Evolutionary conservation across 2,797 vertebrate species (phyloP).

Genomic region (Psittacula derbiana): DNA sequence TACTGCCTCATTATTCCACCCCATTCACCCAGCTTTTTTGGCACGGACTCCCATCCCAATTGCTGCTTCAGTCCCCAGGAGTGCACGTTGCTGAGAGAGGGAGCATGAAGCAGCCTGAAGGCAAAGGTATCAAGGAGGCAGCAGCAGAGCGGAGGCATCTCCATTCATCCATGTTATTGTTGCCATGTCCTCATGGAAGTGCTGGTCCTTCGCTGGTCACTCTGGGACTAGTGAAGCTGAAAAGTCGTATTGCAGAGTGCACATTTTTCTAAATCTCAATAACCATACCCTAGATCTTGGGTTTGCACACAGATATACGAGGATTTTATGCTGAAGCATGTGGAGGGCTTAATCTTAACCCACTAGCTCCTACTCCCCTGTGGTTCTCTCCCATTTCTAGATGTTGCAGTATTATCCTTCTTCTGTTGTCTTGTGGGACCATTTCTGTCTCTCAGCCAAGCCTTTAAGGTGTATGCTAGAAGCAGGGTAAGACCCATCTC

Average conservation of each 20-base stretch:
- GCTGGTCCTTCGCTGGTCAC: not conserved
- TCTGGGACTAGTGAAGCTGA: not conserved
- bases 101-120: not conserved
- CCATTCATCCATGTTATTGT: not conserved
- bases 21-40: not conserved
- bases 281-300: not conserved
- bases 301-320: not conserved
- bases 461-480: not conserved
- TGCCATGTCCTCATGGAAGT: not conserved
- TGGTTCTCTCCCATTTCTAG: not conserved
- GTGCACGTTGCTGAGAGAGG: fast-evolving
- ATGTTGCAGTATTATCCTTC: not conserved
- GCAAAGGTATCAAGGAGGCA: not conserved
- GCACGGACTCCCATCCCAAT: not conserved
- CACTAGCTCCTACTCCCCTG: not conserved
- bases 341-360: not conserved
- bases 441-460: not conserved
- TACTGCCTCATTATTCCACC: not conserved
- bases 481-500: not conserved
- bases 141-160: not conserved
- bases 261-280: not conserved
- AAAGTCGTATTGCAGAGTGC: not conserved
- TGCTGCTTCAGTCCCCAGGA: not conserved
- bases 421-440: not conserved
- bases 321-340: not conserved